These are phyloP conservation scores for Nemoura dubitans DNA, from an alignment of 2,888 invertebrate species.

Conservation along the genomic window DNA sequence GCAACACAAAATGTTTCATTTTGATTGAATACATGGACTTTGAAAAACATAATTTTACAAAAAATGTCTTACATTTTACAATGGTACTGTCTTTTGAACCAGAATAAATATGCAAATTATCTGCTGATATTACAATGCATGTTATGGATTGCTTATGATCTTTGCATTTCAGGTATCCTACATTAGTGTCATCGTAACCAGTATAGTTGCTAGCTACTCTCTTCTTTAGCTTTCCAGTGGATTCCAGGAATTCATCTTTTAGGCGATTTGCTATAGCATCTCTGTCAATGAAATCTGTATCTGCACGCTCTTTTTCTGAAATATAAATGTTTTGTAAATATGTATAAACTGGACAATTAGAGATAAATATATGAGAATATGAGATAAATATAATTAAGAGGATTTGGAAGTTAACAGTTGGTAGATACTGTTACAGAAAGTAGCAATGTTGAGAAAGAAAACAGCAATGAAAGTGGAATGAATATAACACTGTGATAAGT, in stretches of 20 bases:
- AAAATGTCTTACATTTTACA: conserved; percentile 83
- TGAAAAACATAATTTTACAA: too few species aligned
- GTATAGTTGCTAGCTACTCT: conserved; percentile 74
- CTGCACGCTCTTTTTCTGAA: conserved; percentile 72
- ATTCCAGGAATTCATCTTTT: conserved; percentile 85
- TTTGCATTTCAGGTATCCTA: conserved; percentile 72
- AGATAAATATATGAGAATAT: not conserved
- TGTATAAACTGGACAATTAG: not conserved
- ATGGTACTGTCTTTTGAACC: conserved; percentile 90
- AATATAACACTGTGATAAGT: too few species aligned
- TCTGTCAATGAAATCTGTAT: conserved; percentile 70
- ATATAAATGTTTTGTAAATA: conserved; percentile 4
- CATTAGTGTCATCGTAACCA: conserved; percentile 58
- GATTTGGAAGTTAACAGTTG: too few species aligned
- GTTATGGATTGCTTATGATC: conserved; percentile 84
- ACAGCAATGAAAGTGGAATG: too few species aligned
- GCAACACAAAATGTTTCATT: not conserved
- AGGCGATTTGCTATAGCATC: conserved; percentile 78
- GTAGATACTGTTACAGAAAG: not conserved
- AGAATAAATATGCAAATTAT: conserved; percentile 77
- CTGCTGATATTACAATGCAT: conserved; percentile 78
- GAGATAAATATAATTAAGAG: too few species aligned
- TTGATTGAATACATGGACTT: too few species aligned
- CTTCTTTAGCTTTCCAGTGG: conserved; percentile 80
- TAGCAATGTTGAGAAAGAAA: not conserved